A percentile compares a stretch with the other conserved stretches of the same genome.
phyloP scores from a whole-genome alignment of 92 coral and sea anemone species.

The Anthopleura xanthogrammica region DNA sequence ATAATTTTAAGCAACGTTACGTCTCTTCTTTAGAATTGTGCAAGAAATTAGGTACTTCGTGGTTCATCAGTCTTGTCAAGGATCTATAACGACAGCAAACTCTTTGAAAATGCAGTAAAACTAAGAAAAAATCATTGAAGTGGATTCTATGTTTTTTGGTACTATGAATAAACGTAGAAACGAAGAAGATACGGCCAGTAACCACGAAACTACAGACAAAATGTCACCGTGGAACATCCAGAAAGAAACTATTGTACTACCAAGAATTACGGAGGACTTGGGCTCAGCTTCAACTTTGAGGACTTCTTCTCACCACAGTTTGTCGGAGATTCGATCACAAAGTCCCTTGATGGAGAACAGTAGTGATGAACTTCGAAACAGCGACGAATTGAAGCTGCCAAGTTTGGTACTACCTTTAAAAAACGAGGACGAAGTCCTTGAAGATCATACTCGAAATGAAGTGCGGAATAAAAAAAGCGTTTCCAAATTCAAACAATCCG shows the following conservation, averaged over 20 bases:
- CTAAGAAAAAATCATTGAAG: background rate
- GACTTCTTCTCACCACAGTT: background rate
- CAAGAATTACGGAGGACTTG: background rate
- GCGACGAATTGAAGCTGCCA: slow-evolving; percentile 14
- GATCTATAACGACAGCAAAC: no score
- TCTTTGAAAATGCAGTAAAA: background rate
- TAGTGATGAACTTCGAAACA: background rate
- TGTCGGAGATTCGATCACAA: no score
- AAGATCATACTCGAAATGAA: background rate
- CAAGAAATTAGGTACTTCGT: background rate
- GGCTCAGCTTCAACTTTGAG: background rate
- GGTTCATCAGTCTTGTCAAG: no score
- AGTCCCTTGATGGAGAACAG: background rate
- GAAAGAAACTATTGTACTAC: background rate
- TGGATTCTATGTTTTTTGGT: background rate
- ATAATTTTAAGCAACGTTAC: no score
- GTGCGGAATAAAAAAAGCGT: background rate
- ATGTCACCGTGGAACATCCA: background rate
- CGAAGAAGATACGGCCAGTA: background rate
- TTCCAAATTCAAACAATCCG: background rate
- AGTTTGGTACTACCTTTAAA: slow-evolving; percentile 10
- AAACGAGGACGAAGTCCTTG: background rate
- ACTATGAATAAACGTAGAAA: background rate
- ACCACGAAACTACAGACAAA: background rate
- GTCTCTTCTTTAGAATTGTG: background rate